A percentile compares a stretch with the other conserved stretches of the same genome.
Conservation (phyloP, 2,113 vertebrate genomes). For the Labeo catla region DNA sequence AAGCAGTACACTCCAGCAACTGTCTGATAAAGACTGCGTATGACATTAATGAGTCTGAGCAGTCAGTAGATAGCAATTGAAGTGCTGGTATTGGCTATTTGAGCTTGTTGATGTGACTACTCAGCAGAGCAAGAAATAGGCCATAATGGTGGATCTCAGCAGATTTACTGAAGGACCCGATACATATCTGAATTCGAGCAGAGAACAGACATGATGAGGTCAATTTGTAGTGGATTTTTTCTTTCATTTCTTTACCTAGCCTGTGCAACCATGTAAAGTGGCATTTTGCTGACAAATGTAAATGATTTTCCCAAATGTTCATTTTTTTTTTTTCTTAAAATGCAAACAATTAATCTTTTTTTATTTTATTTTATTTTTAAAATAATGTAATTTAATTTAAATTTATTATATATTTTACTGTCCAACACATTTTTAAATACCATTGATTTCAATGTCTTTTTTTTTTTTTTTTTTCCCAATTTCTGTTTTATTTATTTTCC, state of each 20-base stretch:
- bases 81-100: slow-evolving; percentile 35
- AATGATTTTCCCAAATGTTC: background rate
- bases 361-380: too few species aligned
- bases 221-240: slow-evolving; percentile 24
- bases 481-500: too few species aligned
- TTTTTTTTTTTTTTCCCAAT: background rate
- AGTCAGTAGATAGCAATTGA: slow-evolving; percentile 46
- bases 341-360: background rate
- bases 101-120: slow-evolving; percentile 34
- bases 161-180: slow-evolving; percentile 44
- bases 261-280: background rate
- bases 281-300: slow-evolving; percentile 1
- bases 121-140: slow-evolving; percentile 48
- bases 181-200: slow-evolving; percentile 49
- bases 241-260: background rate
- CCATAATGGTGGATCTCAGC: slow-evolving; percentile 35
- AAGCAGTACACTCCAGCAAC: slow-evolving; percentile 53
- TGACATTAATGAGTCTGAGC: slow-evolving; percentile 46
- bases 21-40: slow-evolving; percentile 52
- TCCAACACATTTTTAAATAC: background rate
- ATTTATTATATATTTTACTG: background rate
- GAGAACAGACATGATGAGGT: slow-evolving; percentile 35
- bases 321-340: background rate
- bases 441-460: background rate
- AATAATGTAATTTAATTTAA: too few species aligned